Evolutionary conservation across 30 jellyfish, hydroid and myxozoan genomes (phyloP).

Genomic region (Cassiopea xamachana): DNA sequence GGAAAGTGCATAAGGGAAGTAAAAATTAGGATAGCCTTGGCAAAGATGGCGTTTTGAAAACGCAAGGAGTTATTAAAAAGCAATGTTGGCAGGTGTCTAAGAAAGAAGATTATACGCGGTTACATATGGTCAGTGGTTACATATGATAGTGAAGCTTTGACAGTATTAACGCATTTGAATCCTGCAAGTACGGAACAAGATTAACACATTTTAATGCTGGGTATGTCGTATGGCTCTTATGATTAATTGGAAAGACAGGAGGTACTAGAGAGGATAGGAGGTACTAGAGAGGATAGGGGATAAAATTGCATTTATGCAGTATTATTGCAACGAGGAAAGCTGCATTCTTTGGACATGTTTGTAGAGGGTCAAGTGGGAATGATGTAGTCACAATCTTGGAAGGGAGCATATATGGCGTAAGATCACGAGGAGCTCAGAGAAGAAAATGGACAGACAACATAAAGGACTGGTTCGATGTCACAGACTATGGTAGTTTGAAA

Average conservation of each 20-base stretch:
- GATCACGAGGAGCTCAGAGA: neutral
- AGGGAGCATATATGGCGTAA: neutral
- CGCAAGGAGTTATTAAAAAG: neutral
- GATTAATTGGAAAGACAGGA: neutral
- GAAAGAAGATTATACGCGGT: neutral
- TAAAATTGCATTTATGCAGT: neutral
- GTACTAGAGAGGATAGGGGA: neutral
- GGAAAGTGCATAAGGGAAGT: neutral
- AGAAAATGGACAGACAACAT: neutral
- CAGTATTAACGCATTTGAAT: no score
- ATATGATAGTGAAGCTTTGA: neutral
- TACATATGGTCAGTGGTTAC: neutral
- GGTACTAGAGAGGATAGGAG: neutral
- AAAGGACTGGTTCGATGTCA: neutral
- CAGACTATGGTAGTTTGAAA: neutral
- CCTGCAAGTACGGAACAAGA: neutral
- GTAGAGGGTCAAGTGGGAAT: neutral
- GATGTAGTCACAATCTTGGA: neutral
- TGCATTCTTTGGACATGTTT: neutral
- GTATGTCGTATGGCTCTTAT: neutral
- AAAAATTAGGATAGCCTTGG: neutral
- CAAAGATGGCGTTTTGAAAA: neutral
- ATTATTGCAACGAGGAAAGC: neutral
- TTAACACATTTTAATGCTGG: neutral
- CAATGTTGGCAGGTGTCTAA: neutral